Evolutionary conservation across 2,113 vertebrate genomes (phyloP), one percentile per base, ranked within the genome.

Genomic region (Myotis davidii): DNA sequence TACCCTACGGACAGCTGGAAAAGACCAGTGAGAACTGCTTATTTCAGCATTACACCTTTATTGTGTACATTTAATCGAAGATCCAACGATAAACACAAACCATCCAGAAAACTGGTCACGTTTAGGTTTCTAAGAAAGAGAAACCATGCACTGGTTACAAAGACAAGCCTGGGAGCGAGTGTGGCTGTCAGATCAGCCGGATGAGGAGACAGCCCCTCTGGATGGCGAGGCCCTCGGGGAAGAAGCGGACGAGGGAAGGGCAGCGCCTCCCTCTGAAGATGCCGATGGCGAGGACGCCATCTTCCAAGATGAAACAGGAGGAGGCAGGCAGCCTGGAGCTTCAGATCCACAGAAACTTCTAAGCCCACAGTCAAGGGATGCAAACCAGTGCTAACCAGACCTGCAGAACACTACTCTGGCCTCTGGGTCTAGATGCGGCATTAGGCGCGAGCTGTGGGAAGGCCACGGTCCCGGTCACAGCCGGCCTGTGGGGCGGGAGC

Each of bases 401-500:
- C 56, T 4, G 0, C 18, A 59, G 90, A 45, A 29, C 29, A 27
- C 56, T 7, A 42, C 81, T 56, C 85, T 78, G 91, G 73, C 4
- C n/a, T 52, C 37, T 6, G 10, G 81, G 48, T n/a, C 48, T 4
- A 67, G 92, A 78, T 42, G 72, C 52, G 17, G 9, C 0, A 1
- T n/a, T 9, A 78, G 54, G 77, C 0, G 13, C 21, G 32, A 83
- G 88, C 0, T 2, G 42, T 9, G 17, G n/a, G 21, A n/a, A 52
- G 90, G 70, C 94, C 23, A 52, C 2, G 90, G 78, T 74, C 20
- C 20, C 3, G 67, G 61, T 84, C 67, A 73, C 45, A 64, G 83
- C 81, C 7, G 78, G 89, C 77, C 74, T 92, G 93, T 1, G 6
- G 64, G 5, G 83, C 54, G 74, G 92, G 74, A 96, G 88, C 84